A percentile compares a stretch with the other conserved stretches of the same genome.
Conservation (phyloP, 2,797 vertebrate species). For the Telmatherina bonti region DNA sequence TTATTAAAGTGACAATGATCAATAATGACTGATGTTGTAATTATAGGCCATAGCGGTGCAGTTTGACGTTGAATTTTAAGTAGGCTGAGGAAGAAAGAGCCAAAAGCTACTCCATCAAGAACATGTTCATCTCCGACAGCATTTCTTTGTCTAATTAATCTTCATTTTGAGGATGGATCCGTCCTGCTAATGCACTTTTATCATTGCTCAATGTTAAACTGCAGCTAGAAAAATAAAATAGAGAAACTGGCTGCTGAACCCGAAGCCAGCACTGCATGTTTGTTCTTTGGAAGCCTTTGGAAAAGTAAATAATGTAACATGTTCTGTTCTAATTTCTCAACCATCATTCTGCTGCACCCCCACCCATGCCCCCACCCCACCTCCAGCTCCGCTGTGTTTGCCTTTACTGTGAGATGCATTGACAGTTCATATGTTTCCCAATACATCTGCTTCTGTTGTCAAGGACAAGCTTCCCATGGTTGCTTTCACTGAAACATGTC, state of each 20-base stretch:
- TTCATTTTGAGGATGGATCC: slow-evolving; percentile 63
- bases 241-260: slow-evolving; percentile 36
- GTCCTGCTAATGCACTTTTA: slow-evolving; percentile 70
- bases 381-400: slow-evolving; percentile 11
- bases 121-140: slow-evolving; percentile 55
- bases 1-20: slow-evolving; percentile 81
- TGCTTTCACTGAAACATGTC: slow-evolving; percentile 8
- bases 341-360: slow-evolving; percentile 2
- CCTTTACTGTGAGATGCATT: slow-evolving; percentile 30
- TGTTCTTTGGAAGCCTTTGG: slow-evolving; percentile 30
- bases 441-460: slow-evolving; percentile 22
- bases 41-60: slow-evolving; percentile 66
- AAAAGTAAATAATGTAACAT: slow-evolving; percentile 63
- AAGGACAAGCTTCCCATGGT: slow-evolving; percentile 22
- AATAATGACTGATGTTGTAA: slow-evolving; percentile 84
- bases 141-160: slow-evolving; percentile 71
- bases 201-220: slow-evolving; percentile 58
- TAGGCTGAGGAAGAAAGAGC: slow-evolving; percentile 39
- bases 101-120: slow-evolving; percentile 63
- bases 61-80: slow-evolving; percentile 73
- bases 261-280: slow-evolving; percentile 48
- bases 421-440: slow-evolving; percentile 15
- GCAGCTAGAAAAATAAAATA: slow-evolving; percentile 4
- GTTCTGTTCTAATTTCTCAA: slow-evolving; percentile 55
- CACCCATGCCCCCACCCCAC: too few relatives aligned